These are phyloP conservation scores for Cheirogaleus major DNA, from an alignment of 2,797 vertebrate genomes.

Conservation along the genomic window DNA sequence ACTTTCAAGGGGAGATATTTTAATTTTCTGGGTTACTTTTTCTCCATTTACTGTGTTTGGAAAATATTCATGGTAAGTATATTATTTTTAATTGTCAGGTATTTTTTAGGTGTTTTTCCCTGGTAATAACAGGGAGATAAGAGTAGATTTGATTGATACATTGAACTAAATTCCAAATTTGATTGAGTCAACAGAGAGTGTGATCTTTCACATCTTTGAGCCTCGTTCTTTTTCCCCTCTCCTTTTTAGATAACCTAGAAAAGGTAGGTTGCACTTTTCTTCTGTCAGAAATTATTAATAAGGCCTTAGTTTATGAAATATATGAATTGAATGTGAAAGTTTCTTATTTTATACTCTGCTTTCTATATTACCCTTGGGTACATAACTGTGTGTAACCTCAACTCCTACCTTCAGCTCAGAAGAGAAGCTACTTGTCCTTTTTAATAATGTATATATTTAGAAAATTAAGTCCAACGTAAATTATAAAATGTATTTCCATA, in stretches of 20 bases:
- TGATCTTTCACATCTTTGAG: background rate
- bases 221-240: background rate
- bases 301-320: background rate
- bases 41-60: conserved; percentile 99
- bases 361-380: background rate
- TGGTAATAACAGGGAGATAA: background rate
- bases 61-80: conserved; percentile 98
- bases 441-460: background rate
- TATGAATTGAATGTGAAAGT: background rate
- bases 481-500: background rate
- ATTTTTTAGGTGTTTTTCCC: background rate
- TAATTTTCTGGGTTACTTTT: conserved; percentile 98
- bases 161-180: background rate
- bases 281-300: conserved; percentile 12
- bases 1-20: conserved; percentile 99
- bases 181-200: background rate
- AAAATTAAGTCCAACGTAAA: background rate
- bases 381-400: background rate
- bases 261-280: background rate
- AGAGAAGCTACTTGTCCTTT: conserved; percentile 9
- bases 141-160: background rate
- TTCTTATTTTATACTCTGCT: background rate
- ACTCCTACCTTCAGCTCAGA: background rate
- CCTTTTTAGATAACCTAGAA: background rate
- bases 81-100: background rate